phyloP scores from a whole-genome alignment of 2,113 vertebrate species.

The Vulpes vulpes region DNA sequence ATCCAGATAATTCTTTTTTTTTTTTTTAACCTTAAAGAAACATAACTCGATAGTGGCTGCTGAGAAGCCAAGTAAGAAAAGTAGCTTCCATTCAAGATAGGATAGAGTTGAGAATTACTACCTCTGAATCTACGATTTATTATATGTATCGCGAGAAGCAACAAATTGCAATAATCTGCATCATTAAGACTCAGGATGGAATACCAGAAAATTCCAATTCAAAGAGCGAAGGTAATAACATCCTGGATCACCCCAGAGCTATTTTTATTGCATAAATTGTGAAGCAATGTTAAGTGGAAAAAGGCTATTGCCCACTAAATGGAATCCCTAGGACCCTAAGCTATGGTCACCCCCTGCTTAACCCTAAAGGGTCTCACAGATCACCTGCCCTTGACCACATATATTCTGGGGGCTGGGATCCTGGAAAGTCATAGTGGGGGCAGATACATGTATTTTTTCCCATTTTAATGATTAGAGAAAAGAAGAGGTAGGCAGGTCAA shows the following conservation, averaged over 20 bases:
- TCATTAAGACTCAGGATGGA: neutral
- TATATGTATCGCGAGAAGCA: neutral
- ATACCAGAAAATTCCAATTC: conserved; percentile 10
- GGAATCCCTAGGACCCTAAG: neutral
- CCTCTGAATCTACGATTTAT: neutral
- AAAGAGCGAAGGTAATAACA: neutral
- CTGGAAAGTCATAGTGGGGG: neutral
- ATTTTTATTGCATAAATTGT: neutral
- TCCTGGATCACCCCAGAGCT: neutral
- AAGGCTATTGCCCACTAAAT: neutral
- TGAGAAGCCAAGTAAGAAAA: conserved; percentile 15
- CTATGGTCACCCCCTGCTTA: neutral
- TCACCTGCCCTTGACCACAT: neutral
- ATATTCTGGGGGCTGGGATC: too few species aligned
- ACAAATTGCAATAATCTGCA: neutral
- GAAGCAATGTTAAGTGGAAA: neutral
- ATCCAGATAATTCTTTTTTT: neutral
- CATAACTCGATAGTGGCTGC: neutral
- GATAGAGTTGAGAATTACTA: neutral
- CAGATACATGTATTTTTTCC: neutral
- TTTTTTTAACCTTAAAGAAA: neutral
- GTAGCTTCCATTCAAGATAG: neutral
- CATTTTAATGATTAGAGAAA: neutral
- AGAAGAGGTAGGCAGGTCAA: neutral
- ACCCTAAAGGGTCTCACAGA: neutral